phyloP scores from a whole-genome alignment of 2,797 vertebrate genomes.

The Gymnothorax javanicus region DNA sequence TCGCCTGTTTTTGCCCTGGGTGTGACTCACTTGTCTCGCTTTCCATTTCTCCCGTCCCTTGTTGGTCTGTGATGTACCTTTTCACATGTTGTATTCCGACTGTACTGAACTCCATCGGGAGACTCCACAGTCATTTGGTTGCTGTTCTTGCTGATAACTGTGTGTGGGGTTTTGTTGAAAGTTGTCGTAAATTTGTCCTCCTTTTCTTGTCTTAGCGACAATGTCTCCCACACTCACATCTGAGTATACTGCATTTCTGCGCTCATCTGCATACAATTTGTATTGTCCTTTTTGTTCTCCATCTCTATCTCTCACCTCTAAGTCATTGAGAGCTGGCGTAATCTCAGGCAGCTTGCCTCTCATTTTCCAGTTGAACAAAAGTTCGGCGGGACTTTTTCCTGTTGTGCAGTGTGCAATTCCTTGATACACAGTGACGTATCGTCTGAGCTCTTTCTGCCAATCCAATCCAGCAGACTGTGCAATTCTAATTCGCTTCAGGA shows the following conservation, averaged over 20 bases:
- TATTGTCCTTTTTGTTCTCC: conserved; percentile 23
- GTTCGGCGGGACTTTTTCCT: conserved; percentile 29
- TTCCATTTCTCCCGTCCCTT: no score
- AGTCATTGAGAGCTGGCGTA: no score
- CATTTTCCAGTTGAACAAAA: conserved; percentile 34
- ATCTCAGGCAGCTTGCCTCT: conserved; percentile 29
- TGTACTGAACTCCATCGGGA: conserved; percentile 16
- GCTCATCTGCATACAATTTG: conserved; percentile 26
- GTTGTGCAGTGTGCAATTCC: no score
- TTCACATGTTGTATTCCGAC: conserved; percentile 36
- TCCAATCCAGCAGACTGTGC: no score
- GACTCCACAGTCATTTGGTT: conserved; percentile 38
- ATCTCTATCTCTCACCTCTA: no score
- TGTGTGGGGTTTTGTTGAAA: conserved; percentile 29
- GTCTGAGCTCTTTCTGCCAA: no score
- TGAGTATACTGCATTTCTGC: no score
- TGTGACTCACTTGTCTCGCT: no score
- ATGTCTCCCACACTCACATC: conserved; percentile 25
- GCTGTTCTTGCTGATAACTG: conserved; percentile 29
- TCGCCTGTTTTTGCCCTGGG: no score
- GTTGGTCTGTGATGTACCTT: not conserved
- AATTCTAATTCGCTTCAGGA: conserved; percentile 22
- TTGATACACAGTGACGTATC: no score
- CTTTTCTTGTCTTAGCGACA: conserved; percentile 37
- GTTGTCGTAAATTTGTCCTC: conserved; percentile 31